Base-by-base conservation (phyloP, 2,113 vertebrate species). In the Montifringilla adamsi region DNA sequence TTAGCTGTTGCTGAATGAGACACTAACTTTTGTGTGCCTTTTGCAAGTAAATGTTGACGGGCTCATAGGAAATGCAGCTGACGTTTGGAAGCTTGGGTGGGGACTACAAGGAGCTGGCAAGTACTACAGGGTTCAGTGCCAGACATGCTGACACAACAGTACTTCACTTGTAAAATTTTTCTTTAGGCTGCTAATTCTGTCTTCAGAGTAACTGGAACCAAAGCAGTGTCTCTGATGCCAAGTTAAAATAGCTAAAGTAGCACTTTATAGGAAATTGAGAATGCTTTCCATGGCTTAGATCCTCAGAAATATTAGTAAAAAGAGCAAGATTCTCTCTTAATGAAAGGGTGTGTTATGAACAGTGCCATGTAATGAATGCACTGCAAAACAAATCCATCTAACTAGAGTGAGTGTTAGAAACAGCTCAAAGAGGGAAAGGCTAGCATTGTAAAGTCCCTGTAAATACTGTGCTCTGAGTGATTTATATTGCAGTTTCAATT, bases 21-120 rank as follows among this genome's bases (percentile, higher is more conserved):
- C 86, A 78, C 53, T 95, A 35, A 87, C 43, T 43, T 85, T 87
- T 91, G 55, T 94, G 89, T 96, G 95, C 53, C 60, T 93, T 92
- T 84, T 96, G 82, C 72, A 66, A 84, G 81, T 60, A 50, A 84
- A 87, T 13, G 18, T 88, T 93, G 85, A 94, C 92, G 67, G 79
- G 26, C 93, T 92, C 73, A 55, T 88, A 85, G 81, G 89, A 96
- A 94, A 92, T 96, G 90, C 93, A 94, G 77, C 79, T 91, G 87
- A 96, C 11, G 37, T 96, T 96, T 85, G 78, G 77, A 89, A 91
- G 78, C 74, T 56, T 94, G 73, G 93, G 79, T 90, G 94, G 77
- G 84, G 92, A 88, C 92, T 90, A 53, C 89, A 93, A 70, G 89
- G 67, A 96, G 85, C 81, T 97, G 92, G 92, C 94, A 96, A 87